A percentile compares a stretch with the other conserved stretches of the same genome.
phyloP scores from a whole-genome alignment of 2,888 invertebrate genomes.

The Blera fallax region DNA sequence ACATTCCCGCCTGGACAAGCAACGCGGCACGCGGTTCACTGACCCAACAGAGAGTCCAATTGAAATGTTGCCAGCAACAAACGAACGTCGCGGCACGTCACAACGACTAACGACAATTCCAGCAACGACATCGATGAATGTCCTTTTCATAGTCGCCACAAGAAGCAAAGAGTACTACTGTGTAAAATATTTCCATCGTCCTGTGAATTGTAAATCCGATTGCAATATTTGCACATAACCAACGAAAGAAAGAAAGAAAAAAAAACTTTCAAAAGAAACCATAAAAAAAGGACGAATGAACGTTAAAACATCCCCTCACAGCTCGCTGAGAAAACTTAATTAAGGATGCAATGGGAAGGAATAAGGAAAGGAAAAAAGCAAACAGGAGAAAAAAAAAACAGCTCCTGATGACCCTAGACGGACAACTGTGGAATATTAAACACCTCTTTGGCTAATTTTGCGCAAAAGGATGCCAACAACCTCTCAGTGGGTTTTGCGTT shows the following conservation, averaged over 20 bases:
- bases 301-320: conserved; percentile 30
- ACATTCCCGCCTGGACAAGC: too few relatives aligned
- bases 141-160: conserved; percentile 59
- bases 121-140: conserved; percentile 40
- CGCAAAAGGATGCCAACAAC: conserved; percentile 62
- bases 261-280: not conserved
- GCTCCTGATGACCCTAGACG: conserved; percentile 66
- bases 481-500: conserved; percentile 22
- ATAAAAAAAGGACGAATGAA: not conserved
- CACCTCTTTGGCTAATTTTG: conserved; percentile 57
- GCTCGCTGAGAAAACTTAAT: conserved; percentile 58
- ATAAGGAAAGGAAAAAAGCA: conserved; percentile 46
- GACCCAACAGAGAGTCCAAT: conserved; percentile 33
- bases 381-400: not conserved
- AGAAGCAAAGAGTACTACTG: conserved; percentile 23
- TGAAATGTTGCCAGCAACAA: conserved; percentile 55
- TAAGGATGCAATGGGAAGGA: conserved; percentile 62
- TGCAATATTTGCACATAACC: conserved; percentile 64
- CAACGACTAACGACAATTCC: not conserved
- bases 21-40: conserved; percentile 30
- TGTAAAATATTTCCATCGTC: conserved; percentile 44
- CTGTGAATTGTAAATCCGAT: conserved; percentile 56
- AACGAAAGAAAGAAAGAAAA: not conserved
- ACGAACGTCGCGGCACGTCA: not conserved
- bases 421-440: conserved; percentile 70